Conservation (phyloP, 2,797 vertebrate genomes). For the Cetoscarus ocellatus region DNA sequence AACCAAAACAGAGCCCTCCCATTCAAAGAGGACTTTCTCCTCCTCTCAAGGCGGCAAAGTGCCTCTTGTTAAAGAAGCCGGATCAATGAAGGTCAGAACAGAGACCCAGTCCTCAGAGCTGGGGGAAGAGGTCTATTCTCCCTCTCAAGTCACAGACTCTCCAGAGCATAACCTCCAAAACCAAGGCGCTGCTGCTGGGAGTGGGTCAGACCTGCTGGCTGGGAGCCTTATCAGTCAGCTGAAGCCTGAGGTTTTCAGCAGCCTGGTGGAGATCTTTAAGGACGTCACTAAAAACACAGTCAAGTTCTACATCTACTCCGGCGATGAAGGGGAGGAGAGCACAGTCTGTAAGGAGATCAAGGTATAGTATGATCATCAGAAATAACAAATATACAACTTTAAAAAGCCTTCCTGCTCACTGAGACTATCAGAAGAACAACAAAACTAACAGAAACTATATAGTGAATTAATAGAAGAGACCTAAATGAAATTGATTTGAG, state of each 20-base stretch:
- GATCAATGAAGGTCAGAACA: slow-evolving; percentile 45
- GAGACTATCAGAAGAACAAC: too few species aligned
- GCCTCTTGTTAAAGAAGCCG: slow-evolving; percentile 46
- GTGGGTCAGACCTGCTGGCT: slow-evolving; percentile 66
- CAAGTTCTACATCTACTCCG: slow-evolving; percentile 96
- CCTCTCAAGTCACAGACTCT: slow-evolving; percentile 69
- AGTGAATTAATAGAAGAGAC: too few species aligned
- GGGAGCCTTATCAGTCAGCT: slow-evolving; percentile 91
- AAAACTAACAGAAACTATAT: too few species aligned
- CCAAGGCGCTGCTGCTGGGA: slow-evolving; percentile 25
- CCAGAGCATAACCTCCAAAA: slow-evolving; percentile 53
- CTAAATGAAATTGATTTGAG: too few species aligned
- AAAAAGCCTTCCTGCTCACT: too few species aligned
- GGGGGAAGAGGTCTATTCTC: slow-evolving; percentile 70
- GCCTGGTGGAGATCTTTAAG: slow-evolving; percentile 93
- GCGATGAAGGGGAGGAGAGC: slow-evolving; percentile 88
- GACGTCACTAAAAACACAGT: slow-evolving; percentile 94
- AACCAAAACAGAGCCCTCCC: slow-evolving; percentile 56
- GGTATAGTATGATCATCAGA: slow-evolving; percentile 76
- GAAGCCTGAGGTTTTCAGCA: slow-evolving; percentile 93
- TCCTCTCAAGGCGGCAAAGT: slow-evolving; percentile 48
- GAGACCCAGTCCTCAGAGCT: slow-evolving; percentile 41
- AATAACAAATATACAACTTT: too few species aligned
- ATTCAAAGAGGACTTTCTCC: slow-evolving; percentile 37
- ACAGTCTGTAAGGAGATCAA: slow-evolving; percentile 94